Percentiles rank a stretch among this genome's conserved stretches.
These are phyloP conservation scores for Sprattus sprattus DNA, from an alignment of 2,113 vertebrate species.

Conservation along the genomic window DNA sequence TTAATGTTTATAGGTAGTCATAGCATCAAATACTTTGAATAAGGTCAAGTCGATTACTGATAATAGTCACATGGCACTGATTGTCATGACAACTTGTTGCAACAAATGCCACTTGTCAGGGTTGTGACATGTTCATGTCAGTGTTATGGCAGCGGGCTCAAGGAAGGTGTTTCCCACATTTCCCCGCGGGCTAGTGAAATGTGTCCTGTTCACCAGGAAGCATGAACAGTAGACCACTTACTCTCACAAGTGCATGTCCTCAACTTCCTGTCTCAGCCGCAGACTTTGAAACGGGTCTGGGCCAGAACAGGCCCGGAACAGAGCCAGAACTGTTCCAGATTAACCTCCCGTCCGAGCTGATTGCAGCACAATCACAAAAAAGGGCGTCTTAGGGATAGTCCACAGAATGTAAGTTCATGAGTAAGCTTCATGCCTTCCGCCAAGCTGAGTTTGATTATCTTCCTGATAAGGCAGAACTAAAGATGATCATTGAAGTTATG, in stretches of 20 bases:
- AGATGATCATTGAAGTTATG: neutral
- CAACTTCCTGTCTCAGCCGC: too few relatives aligned
- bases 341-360: neutral
- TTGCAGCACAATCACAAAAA: neutral
- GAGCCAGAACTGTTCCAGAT: neutral
- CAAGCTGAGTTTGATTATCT: neutral
- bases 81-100: neutral
- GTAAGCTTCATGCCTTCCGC: neutral
- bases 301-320: neutral
- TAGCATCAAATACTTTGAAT: neutral
- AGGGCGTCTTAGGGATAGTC: neutral
- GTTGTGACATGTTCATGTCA: neutral
- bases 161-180: constrained; percentile 22
- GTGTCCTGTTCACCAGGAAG: constrained; percentile 57
- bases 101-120: neutral
- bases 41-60: neutral
- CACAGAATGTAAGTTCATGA: neutral
- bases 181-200: constrained; percentile 54
- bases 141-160: neutral
- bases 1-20: neutral
- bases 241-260: constrained; percentile 23
- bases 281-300: neutral
- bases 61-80: neutral
- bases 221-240: constrained; percentile 49
- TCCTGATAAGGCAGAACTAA: neutral